Conservation (phyloP, 2,113 vertebrate species). For the Tenrec ecaudatus region DNA sequence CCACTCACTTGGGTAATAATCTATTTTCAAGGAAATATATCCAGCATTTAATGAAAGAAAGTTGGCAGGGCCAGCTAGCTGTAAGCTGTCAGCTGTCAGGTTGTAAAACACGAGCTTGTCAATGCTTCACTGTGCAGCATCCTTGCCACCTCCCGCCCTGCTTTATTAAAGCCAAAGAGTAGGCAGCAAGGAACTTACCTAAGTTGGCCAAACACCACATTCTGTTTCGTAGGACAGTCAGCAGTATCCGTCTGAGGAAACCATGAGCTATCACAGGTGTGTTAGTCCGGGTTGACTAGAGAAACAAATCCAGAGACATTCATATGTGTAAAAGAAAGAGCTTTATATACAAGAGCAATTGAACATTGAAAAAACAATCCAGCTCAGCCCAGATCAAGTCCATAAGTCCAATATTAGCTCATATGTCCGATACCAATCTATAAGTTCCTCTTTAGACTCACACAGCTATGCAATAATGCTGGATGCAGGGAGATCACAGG, state of each 20-base stretch:
- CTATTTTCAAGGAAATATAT: background rate
- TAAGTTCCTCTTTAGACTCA: no score
- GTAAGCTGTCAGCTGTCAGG: background rate
- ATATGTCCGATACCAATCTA: no score
- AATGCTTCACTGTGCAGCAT: background rate
- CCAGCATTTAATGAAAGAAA: background rate
- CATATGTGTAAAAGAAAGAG: no score
- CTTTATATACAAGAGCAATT: no score
- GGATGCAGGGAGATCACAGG: no score
- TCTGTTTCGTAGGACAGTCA: background rate
- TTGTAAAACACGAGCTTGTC: background rate
- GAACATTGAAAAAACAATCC: no score
- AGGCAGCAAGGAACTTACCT: background rate
- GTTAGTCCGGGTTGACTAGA: no score
- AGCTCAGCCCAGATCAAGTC: no score
- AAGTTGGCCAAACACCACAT: background rate
- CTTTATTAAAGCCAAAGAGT: background rate
- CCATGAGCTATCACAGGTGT: background rate
- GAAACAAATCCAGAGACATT: no score
- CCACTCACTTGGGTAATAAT: background rate
- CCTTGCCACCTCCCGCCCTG: background rate
- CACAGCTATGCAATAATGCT: no score
- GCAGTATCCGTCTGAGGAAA: background rate
- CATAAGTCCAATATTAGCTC: no score
- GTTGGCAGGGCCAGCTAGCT: background rate